Evolutionary conservation across 2,113 vertebrate species (phyloP).

Genomic region (Leucopsar rothschildi): DNA sequence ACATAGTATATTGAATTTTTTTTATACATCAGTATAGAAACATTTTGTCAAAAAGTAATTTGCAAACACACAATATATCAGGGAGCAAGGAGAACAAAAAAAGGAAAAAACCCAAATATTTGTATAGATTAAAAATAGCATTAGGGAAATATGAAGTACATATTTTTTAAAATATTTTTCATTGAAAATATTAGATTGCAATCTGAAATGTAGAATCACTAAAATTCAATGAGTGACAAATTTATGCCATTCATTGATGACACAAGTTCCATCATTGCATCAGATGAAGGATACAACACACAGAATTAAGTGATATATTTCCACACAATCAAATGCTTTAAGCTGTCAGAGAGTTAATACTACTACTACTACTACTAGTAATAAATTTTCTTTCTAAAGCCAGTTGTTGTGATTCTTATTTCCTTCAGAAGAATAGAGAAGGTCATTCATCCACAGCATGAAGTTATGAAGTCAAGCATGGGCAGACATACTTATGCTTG

Average conservation of each 20-base stretch:
- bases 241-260: not conserved
- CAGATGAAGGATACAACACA: not conserved
- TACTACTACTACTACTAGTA: not conserved
- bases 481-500: not conserved
- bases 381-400: not conserved
- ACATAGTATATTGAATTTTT: not conserved
- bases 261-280: not conserved
- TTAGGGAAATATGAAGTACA: not conserved
- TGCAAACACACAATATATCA: rapidly evolving
- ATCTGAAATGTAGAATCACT: not conserved
- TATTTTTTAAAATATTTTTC: not conserved
- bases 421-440: not conserved
- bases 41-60: not conserved
- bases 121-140: not conserved
- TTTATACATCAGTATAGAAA: not conserved
- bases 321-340: not conserved
- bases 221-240: not conserved
- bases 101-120: rapidly evolving
- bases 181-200: not conserved
- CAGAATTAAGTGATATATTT: not conserved
- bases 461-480: not conserved
- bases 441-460: not conserved
- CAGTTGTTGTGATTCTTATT: not conserved
- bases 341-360: not conserved
- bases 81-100: rapidly evolving